Evolutionary conservation across 2,797 vertebrate species (phyloP).

Genomic region (Micrastur ruficollis): DNA sequence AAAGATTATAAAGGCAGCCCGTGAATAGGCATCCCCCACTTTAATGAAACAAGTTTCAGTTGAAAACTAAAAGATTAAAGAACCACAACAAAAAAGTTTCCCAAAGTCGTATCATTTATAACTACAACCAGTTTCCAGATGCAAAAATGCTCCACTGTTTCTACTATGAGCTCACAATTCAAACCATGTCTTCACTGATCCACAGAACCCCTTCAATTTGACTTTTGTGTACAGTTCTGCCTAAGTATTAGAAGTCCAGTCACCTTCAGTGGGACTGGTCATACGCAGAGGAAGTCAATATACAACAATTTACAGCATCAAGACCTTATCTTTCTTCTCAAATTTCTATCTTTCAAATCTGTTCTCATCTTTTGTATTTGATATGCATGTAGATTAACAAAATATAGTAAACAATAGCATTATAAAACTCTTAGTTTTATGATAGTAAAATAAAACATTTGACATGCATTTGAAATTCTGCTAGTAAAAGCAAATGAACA

Average conservation of each 20-base stretch:
- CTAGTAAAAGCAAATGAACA: not conserved
- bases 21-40: constrained; percentile 61
- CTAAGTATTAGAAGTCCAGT: not conserved
- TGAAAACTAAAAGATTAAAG: constrained; percentile 74
- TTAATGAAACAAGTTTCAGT: constrained; percentile 76
- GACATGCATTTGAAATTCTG: not conserved
- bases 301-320: not conserved
- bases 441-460: not conserved
- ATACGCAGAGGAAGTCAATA: not conserved
- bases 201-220: not conserved
- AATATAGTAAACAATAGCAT: not conserved
- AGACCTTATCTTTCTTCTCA: not conserved
- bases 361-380: not conserved
- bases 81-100: constrained; percentile 63
- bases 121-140: constrained; percentile 52
- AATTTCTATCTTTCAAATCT: not conserved
- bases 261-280: not conserved
- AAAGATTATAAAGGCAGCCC: constrained; percentile 62
- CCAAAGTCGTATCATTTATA: constrained; percentile 7
- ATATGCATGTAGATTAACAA: not conserved
- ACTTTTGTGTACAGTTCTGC: not conserved
- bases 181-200: not conserved
- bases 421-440: not conserved
- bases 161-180: not conserved
- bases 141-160: constrained; percentile 37